phyloP scores from a whole-genome alignment of 2,113 vertebrate genomes.

The Scalopus aquaticus region DNA sequence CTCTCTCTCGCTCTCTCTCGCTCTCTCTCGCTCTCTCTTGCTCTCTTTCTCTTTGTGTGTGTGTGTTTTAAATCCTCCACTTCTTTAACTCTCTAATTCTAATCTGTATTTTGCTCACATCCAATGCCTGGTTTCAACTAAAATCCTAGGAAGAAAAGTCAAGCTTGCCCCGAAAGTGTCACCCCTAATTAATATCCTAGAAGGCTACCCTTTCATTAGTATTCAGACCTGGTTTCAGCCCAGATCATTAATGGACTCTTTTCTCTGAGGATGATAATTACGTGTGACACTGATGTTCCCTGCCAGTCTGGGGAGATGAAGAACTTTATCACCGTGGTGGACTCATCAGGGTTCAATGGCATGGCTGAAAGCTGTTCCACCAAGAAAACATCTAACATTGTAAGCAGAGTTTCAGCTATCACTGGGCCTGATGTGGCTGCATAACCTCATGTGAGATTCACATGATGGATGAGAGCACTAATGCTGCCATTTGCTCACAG shows the following conservation, averaged over 20 bases:
- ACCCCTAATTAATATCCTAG: slow-evolving; percentile 87
- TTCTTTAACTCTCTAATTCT: slow-evolving; percentile 25
- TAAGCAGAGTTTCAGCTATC: slow-evolving; percentile 14
- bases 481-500: background rate
- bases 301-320: slow-evolving; percentile 66
- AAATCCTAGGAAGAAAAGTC: slow-evolving; percentile 79
- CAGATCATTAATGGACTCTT: slow-evolving; percentile 82
- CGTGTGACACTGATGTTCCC: slow-evolving; percentile 73
- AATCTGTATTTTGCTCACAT: slow-evolving; percentile 78
- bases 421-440: background rate
- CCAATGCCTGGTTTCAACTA: slow-evolving; percentile 66
- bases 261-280: slow-evolving; percentile 80
- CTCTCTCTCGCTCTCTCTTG: background rate
- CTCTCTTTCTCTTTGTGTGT: background rate
- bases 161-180: slow-evolving; percentile 87
- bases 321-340: slow-evolving; percentile 55
- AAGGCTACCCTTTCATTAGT: slow-evolving; percentile 83
- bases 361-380: slow-evolving; percentile 48
- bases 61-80: background rate
- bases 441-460: background rate
- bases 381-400: slow-evolving; percentile 6
- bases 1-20: background rate
- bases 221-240: slow-evolving; percentile 82
- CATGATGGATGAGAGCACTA: background rate
- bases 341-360: slow-evolving; percentile 28